Evolutionary conservation across 2,113 vertebrate genomes (phyloP), one percentile per base, ranked within the genome.

Genomic region (Passer domesticus): DNA sequence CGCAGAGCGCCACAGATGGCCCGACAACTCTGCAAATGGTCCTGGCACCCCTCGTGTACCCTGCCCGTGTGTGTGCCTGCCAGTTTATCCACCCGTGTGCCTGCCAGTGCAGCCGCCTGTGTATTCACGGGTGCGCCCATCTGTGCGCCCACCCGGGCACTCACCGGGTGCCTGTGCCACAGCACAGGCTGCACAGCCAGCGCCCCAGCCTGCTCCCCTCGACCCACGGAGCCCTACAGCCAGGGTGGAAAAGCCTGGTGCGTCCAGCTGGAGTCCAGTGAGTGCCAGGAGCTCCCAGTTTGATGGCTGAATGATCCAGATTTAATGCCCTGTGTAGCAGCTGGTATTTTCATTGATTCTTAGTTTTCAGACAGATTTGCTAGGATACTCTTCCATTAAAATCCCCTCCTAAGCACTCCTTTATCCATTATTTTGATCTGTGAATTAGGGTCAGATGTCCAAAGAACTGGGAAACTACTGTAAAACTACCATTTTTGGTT

Each of bases 221-320:
- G 2, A 2, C 6, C 23, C 12, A 0, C 2, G 0, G 20, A 66
- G 46, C 27, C 24, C 43, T 6, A 10, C 35, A 25, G 77, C n/a
- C 72, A 3, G 35, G 62, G 13, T 3, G 2, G 58, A 7, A 17
- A n/a, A 35, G 49, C 8, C 23, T 24, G 41, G 18, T 4, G 33
- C 5, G 1, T 8, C 37, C 16, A 2, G 33, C 50, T 16, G 78
- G 27, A 11, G 68, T 3, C 17, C 62, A 9, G 2, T 2, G 50
- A 6, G 6, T 18, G 20, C 73, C 46, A 37, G 52, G 20, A 58
- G 31, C 46, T 78, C 16, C 37, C 43, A 12, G 60, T 41, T 66
- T 3, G 16, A 4, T 16, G 63, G 58, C 23, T 10, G 53, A 59
- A n/a, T 24, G 46, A 30, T 25, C 23, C 55, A 15, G 28, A 5